A percentile compares a stretch with the other conserved stretches of the same genome.
Conservation (phyloP, 2,113 vertebrate genomes). For the Columba livia region DNA sequence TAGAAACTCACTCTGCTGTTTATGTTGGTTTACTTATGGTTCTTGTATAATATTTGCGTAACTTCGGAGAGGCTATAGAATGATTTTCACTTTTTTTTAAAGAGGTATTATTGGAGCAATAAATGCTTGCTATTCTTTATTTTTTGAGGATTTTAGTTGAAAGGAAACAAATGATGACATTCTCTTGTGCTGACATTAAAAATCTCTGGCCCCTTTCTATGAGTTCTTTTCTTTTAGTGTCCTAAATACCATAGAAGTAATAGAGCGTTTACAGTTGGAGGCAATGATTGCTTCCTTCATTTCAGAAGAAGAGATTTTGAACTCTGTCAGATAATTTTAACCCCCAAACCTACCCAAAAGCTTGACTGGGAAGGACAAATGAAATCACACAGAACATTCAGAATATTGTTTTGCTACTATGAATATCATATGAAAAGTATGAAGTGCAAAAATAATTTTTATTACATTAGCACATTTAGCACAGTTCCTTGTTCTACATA, state of each 20-base stretch:
- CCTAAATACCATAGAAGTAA: constrained; percentile 53
- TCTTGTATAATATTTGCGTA: neutral
- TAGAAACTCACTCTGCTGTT: neutral
- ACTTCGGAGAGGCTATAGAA: neutral
- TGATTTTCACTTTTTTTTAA: neutral
- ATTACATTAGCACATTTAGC: neutral
- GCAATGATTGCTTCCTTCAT: constrained; percentile 3
- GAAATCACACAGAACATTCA: neutral
- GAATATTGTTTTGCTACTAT: neutral
- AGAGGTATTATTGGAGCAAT: neutral
- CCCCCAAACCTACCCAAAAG: neutral
- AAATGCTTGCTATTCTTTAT: neutral
- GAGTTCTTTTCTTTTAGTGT: constrained; percentile 44
- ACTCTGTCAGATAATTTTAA: neutral
- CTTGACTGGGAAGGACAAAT: neutral
- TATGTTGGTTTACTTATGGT: neutral
- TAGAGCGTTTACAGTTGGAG: constrained; percentile 46
- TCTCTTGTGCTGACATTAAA: constrained; percentile 33
- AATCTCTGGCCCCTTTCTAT: constrained; percentile 8
- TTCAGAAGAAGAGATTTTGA: constrained; percentile 15
- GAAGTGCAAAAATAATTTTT: neutral
- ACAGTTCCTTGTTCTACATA: neutral
- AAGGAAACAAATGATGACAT: constrained; percentile 12
- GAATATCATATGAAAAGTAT: neutral
- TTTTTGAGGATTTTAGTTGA: neutral